These are phyloP conservation scores for Phalacrocorax brasilianus DNA, from an alignment of 2,113 vertebrate species.

Conservation along the genomic window DNA sequence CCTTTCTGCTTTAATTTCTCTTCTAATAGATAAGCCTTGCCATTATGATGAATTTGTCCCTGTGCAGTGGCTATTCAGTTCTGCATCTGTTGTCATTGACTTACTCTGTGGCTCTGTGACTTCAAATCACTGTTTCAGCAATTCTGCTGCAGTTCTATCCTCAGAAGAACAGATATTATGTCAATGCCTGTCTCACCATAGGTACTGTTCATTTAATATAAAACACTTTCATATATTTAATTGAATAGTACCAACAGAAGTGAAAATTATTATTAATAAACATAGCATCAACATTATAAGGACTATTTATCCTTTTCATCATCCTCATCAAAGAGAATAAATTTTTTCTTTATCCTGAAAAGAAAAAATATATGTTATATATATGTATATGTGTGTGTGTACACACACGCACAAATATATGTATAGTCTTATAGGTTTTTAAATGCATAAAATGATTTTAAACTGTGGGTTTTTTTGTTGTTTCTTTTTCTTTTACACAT, in stretches of 20 bases:
- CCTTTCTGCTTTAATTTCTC: neutral
- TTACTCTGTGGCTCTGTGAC: neutral
- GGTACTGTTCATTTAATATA: neutral
- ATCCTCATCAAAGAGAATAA: neutral
- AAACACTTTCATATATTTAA: neutral
- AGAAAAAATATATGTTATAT: neutral
- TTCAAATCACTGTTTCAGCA: neutral
- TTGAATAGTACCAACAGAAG: neutral
- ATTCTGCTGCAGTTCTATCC: neutral
- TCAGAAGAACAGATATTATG: neutral
- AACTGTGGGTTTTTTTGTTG: accelerated
- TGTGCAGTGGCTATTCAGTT: neutral
- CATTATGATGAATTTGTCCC: neutral
- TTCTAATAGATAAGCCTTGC: neutral
- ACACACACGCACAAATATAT: neutral
- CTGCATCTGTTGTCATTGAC: neutral
- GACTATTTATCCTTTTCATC: neutral
- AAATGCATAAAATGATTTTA: neutral
- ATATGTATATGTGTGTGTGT: neutral
- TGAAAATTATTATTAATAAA: neutral
- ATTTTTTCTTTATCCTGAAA: neutral
- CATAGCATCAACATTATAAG: neutral
- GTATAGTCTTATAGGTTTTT: neutral
- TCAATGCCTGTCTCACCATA: neutral
- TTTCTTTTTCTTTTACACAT: neutral